A percentile compares a stretch with the other conserved stretches of the same genome.
Conservation (phyloP, 2,113 vertebrate species). For the Halcyon malimbica region DNA sequence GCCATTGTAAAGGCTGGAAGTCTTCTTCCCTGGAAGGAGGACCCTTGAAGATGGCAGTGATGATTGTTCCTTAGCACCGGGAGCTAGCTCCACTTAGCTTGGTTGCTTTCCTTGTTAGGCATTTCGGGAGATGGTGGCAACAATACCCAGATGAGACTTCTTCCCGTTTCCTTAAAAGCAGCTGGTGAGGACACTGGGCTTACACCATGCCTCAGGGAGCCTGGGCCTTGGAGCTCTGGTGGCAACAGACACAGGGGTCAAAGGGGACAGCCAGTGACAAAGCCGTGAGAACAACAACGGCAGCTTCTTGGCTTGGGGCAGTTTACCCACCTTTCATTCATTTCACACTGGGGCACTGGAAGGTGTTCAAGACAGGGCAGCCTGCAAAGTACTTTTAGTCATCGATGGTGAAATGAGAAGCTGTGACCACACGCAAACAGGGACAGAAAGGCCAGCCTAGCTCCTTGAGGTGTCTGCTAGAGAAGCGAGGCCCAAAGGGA, state of each 20-base stretch:
- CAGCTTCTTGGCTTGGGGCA: background rate
- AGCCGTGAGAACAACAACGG: background rate
- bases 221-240: background rate
- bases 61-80: background rate
- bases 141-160: background rate
- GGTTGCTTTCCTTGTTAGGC: background rate
- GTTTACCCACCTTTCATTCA: background rate
- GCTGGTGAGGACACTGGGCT: accelerated
- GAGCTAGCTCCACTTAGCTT: background rate
- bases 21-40: background rate
- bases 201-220: accelerated
- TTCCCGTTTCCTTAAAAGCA: background rate
- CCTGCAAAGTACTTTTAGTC: background rate
- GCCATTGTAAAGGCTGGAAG: background rate
- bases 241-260: background rate
- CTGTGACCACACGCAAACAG: accelerated
- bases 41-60: background rate
- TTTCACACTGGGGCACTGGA: background rate
- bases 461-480: background rate
- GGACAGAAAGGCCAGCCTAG: background rate
- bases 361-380: background rate
- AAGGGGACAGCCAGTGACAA: background rate
- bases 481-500: background rate
- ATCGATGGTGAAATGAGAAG: accelerated
- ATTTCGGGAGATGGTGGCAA: background rate